Base-by-base conservation (phyloP, 2,113 vertebrate species). In the Ibidorhyncha struthersii region DNA sequence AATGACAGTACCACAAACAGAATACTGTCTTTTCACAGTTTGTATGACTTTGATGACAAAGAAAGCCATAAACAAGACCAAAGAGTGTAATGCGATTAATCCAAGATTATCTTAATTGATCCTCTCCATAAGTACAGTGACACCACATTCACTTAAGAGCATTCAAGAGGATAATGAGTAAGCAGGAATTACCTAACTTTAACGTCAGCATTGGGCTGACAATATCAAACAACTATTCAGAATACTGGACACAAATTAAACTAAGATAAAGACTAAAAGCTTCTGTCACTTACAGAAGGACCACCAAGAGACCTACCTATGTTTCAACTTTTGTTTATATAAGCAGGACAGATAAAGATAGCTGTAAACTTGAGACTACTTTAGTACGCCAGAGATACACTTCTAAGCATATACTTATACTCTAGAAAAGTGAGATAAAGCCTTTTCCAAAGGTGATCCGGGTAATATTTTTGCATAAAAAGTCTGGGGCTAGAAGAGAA, bases 31-130 rank as follows among this genome's bases (percentile, higher is more conserved):
- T 93, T 96, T 74, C 72, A 82, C 7, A 23, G n/a, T 96, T 90
- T 86, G 34, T 66, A 25, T 70, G 66, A 84, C 61, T 91, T 83
- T 38, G 27, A 88, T 10, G 43, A 80, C 73, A 93, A 94, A 86
- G 38, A 45, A 79, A 89, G 47, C 38, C 40, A 79, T 91, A 93
- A 96, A 95, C 67, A 94, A 95, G 66, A 86, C 78, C 49, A 91
- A 95, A 78, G 71, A 67, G 66, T 61, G 71, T 93, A 93, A 96
- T 79, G 86, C 53, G 78, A 97, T 96, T 96, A 96, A 95, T 94
- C 74, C 61, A 82, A 96, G 90, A 96, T 97, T 97, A 93, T 90
- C 49, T 96, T 96, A 93, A 95, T 96, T 97, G 95, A 97, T 94
- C 80, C 71, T 88, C 67, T 73, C 69, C 38, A 12, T 74, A 86